These are phyloP conservation scores for Orchesellides sinensis DNA, from an alignment of 2,888 invertebrate species.

Conservation along the genomic window DNA sequence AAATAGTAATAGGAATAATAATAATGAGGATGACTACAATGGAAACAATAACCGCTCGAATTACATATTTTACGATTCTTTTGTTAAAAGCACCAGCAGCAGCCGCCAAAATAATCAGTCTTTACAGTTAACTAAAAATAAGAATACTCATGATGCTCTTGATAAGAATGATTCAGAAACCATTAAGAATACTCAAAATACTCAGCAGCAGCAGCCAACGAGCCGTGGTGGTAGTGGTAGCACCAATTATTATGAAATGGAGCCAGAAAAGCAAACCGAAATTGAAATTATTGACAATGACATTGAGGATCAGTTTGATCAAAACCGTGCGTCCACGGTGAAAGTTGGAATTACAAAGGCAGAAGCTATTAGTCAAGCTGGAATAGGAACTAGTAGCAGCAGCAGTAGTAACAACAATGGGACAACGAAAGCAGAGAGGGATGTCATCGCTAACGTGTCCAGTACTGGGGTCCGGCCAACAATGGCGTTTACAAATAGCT, in stretches of 20 bases:
- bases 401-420: slow-evolving; percentile 34
- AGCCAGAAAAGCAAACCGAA: neutral
- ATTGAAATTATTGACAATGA: slow-evolving; percentile 19
- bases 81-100: slow-evolving; percentile 50
- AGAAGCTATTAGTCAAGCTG: neutral
- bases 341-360: slow-evolving; percentile 23
- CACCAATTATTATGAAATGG: slow-evolving; percentile 4
- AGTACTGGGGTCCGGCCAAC: slow-evolving; percentile 58
- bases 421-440: slow-evolving; percentile 54
- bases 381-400: neutral
- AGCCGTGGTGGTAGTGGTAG: slow-evolving; percentile 42
- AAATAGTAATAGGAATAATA: slow-evolving; percentile 32
- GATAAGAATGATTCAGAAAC: neutral
- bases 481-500: slow-evolving; percentile 58
- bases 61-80: slow-evolving; percentile 53
- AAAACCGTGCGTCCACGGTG: slow-evolving; percentile 38
- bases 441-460: slow-evolving; percentile 38
- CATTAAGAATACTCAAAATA: slow-evolving; percentile 3
- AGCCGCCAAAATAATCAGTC: slow-evolving; percentile 34
- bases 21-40: slow-evolving; percentile 21
- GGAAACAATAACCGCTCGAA: slow-evolving; percentile 56
- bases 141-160: slow-evolving; percentile 14
- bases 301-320: neutral
- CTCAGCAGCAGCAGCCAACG: slow-evolving; percentile 43
- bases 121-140: slow-evolving; percentile 23